Percentiles rank a stretch among this genome's conserved stretches.
Evolutionary conservation across 2,888 invertebrate species (phyloP).

Genomic region (Trichopoda pennipes): DNA sequence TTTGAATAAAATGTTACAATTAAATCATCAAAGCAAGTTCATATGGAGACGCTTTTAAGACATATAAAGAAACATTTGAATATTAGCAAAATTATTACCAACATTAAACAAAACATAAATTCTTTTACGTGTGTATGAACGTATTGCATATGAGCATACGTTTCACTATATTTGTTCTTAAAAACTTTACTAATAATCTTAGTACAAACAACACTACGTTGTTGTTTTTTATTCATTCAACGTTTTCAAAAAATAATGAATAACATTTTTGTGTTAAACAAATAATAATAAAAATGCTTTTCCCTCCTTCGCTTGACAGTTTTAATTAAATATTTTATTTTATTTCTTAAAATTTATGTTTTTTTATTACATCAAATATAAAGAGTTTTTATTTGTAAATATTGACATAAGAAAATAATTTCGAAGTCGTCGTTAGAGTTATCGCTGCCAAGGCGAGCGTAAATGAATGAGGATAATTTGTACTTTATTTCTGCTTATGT

Average conservation of each 20-base stretch:
- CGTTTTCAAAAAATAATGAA: conserved; percentile 21
- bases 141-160: neutral
- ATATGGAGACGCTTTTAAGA: too few species aligned
- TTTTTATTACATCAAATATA: conserved; percentile 11
- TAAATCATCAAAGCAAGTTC: too few species aligned
- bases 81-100: conserved; percentile 59
- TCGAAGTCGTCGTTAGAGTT: conserved; percentile 33
- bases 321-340: conserved; percentile 48
- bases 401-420: conserved; percentile 62
- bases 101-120: conserved; percentile 41
- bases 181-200: conserved; percentile 55
- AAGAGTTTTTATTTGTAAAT: conserved; percentile 55
- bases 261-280: conserved; percentile 25
- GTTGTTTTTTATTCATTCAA: neutral
- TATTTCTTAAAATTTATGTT: conserved; percentile 13
- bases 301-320: neutral
- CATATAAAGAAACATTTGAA: conserved; percentile 45
- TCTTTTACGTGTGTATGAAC: neutral
- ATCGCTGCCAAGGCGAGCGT: neutral
- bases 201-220: conserved; percentile 3
- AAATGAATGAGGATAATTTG: neutral
- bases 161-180: conserved; percentile 31
- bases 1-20: too few species aligned
- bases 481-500: neutral
- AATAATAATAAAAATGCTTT: conserved; percentile 26